A percentile compares a stretch with the other conserved stretches of the same genome.
Conservation (phyloP, 1,140 invertebrate genomes). For the Drosophila insularis region DNA sequence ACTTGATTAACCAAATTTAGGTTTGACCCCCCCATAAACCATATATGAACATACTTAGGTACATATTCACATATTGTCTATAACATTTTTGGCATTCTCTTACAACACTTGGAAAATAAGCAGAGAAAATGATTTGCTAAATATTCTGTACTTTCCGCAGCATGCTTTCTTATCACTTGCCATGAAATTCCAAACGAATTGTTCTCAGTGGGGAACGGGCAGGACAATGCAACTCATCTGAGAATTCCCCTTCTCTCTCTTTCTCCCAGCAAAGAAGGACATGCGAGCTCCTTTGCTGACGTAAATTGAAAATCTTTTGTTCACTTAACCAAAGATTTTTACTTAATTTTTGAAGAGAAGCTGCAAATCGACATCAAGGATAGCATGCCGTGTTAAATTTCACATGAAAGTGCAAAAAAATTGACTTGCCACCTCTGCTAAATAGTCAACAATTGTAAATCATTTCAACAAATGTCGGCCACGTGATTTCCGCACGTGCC, state of each 20-base stretch:
- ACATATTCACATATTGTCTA: neutral
- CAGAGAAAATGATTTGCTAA: neutral
- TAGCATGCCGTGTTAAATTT: constrained; percentile 13
- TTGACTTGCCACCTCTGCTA: constrained; percentile 37
- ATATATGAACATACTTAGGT: neutral
- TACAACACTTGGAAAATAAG: constrained; percentile 4
- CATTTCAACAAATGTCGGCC: constrained; percentile 69
- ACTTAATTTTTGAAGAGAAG: constrained; percentile 46
- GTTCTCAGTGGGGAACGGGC: neutral
- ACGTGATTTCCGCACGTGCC: constrained; percentile 77
- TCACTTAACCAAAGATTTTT: constrained; percentile 41
- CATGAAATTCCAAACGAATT: constrained; percentile 21
- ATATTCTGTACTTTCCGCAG: neutral
- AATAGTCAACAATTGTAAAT: constrained; percentile 69
- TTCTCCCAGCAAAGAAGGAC: constrained; percentile 2
- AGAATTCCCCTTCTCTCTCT: too few species aligned
- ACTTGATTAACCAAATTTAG: neutral
- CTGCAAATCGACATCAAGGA: constrained; percentile 17
- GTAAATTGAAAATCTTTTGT: constrained; percentile 38
- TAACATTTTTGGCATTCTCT: neutral
- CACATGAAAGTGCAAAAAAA: neutral
- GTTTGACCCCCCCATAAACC: neutral
- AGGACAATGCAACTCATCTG: constrained; percentile 24
- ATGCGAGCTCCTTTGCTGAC: constrained; percentile 30
- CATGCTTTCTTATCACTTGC: neutral